Evolutionary conservation across 2,113 vertebrate genomes (phyloP), one percentile per base, ranked within the genome.

Genomic region (Poeciliopsis occidentalis): DNA sequence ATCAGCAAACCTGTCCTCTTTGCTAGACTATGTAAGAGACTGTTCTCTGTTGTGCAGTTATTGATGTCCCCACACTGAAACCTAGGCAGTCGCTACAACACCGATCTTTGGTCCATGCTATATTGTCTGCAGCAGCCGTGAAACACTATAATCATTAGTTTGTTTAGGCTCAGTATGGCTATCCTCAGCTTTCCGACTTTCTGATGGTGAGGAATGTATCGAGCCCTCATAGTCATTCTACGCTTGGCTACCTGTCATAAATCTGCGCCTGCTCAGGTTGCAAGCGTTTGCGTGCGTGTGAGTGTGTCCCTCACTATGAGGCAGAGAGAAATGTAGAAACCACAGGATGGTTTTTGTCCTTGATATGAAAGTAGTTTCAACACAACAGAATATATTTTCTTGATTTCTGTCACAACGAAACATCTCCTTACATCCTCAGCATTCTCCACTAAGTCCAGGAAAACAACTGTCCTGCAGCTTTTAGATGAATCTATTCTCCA

Each of bases 141-240:
- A 90, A 86, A 79, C 69, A 84, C 81, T 76, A 17, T 64, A 51
- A 64, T 85, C 80, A 81, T 90, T 88, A 68, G 72, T 69, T 66
- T 69, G 44, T 76, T 76, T 84, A 31, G 47, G 67, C 69, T 72
- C 30, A 2, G 34, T 74, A 83, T 75, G 64, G 72, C 71, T 76
- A 87, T 83, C 85, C 78, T 85, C 82, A 81, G 71, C 64, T 71
- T 72, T 64, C n/a, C 65, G 29, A 1, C 63, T 71, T 47, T 12
- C 31, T 5, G 19, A 60, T 15, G 64, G 51, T 12, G 5, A 75
- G 51, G 51, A 31, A 85, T 73, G 79, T 69, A 81, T 75, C 60
- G 41, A 69, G 80, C 64, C 31, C 65, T 84, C 69, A 88, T 89
- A 76, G 79, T 67, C 67, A 60, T 78, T 88, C 73, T 32, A 61